Evolutionary conservation across 1,140 invertebrate genomes (phyloP), one percentile per base, ranked within the genome.

Genomic region (Ditylenchus dipsaci): DNA sequence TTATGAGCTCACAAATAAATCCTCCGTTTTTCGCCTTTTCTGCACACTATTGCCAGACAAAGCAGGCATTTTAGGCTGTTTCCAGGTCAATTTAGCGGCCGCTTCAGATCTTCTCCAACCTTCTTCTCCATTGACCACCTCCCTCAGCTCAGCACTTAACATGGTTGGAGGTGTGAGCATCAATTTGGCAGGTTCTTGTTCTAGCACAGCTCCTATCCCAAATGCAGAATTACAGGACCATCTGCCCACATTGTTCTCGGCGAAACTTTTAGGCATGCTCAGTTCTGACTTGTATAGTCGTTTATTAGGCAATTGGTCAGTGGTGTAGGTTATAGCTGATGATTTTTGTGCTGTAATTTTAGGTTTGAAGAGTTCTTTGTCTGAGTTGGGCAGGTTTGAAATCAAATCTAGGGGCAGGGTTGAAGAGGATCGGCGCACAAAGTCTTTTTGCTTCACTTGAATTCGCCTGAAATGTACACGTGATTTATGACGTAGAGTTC

Each of bases 151-250:
- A 21, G 59, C 59, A 61, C 19, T 30, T 13, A 61, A 19, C 19
- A 21, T 21, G 3, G 59, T 61, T n/a, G 38, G 29, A 8, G 38
- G 27, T 19, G 38, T 3, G 8, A 33, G 19, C n/a, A 61, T 5
- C 29, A 21, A n/a, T 26, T 30, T 30, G n/a, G 59, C 3, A 7
- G 59, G 59, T 27, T 30, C 59, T 11, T 78, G 19, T 21, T 76
- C 76, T 17, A 57, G 56, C 5, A 60, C 60, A 26, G 76, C 69
- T 26, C 77, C 76, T 3, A 61, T 21, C 19, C 74, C 76, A 21
- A 76, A 76, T 21, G 73, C 42, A 26, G 74, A 76, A 29, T 67
- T 58, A 59, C 74, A 76, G n/a, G 76, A 49, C 59, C 78, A 76
- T 29, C 74, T 17, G 8, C 74, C 74, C 29, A 78, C 56, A 47